A percentile compares a stretch with the other conserved stretches of the same genome.
Evolutionary conservation across 1,140 invertebrate genomes (phyloP).

Genomic region (Lucilia sericata): DNA sequence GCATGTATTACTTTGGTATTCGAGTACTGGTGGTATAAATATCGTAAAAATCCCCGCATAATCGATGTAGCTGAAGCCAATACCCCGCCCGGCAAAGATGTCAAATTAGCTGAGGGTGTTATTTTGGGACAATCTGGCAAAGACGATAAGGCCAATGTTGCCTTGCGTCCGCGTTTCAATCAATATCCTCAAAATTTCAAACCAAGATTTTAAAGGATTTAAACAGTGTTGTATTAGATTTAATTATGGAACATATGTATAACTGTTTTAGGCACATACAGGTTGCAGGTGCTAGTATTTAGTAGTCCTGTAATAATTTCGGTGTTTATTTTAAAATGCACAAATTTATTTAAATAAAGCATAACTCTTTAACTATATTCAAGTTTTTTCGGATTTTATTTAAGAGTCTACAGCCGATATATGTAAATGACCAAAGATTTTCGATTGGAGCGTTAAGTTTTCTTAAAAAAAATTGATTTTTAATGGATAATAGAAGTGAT

Average conservation of each 20-base stretch:
- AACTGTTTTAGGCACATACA: neutral
- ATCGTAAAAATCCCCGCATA: conserved; percentile 73
- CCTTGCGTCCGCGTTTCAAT: conserved; percentile 63
- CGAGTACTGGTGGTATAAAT: conserved; percentile 96
- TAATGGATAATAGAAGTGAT: too few species aligned
- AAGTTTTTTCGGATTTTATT: too few species aligned
- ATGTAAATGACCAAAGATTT: too few species aligned
- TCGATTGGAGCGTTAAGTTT: too few species aligned
- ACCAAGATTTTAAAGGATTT: conserved; percentile 57
- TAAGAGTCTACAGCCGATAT: too few species aligned
- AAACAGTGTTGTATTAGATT: neutral
- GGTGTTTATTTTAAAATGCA: neutral
- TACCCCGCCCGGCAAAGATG: conserved; percentile 49
- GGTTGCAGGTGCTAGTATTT: too few species aligned
- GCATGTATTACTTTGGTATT: conserved; percentile 92
- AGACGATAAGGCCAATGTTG: conserved; percentile 61
- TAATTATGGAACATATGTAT: neutral
- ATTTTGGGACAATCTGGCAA: conserved; percentile 63
- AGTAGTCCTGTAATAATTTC: neutral
- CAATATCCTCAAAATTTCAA: conserved; percentile 66
- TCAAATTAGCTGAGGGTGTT: conserved; percentile 56
- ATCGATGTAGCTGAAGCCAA: conserved; percentile 69
- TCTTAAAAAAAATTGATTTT: too few species aligned
- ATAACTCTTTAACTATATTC: too few species aligned
- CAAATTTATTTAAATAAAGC: neutral